Conservation (phyloP, 2,888 invertebrate genomes). For the Troides helena region DNA sequence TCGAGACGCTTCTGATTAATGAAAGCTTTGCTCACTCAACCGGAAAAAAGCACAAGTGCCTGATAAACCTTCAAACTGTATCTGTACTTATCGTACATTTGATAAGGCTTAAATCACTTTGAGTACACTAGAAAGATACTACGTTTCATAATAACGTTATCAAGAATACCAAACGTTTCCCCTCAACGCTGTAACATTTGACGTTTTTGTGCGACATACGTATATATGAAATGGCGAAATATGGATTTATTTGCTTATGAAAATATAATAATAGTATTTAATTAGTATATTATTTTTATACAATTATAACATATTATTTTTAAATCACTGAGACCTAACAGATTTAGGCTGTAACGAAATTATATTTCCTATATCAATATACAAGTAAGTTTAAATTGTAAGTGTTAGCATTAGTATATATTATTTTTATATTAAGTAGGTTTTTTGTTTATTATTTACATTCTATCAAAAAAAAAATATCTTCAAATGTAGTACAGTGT, state of each 20-base stretch:
- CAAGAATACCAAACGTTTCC: conserved; percentile 77
- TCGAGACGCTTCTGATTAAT: conserved; percentile 79
- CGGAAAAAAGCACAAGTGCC: conserved; percentile 53
- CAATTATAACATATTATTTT: neutral
- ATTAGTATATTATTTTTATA: neutral
- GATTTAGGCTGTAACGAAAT: neutral
- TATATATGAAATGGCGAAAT: conserved; percentile 73
- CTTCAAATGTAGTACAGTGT: too few relatives aligned
- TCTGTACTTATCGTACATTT: neutral
- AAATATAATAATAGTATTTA: conserved; percentile 31
- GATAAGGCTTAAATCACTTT: conserved; percentile 34
- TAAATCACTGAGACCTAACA: neutral
- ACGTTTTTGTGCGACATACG: conserved; percentile 75
- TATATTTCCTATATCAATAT: too few relatives aligned
- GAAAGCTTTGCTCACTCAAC: conserved; percentile 69
- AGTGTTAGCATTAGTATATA: too few relatives aligned
- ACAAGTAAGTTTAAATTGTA: too few relatives aligned
- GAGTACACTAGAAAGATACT: conserved; percentile 30
- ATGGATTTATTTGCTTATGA: conserved; percentile 55
- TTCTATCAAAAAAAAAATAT: too few relatives aligned
- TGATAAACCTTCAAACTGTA: conserved; percentile 24
- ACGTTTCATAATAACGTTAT: conserved; percentile 34
- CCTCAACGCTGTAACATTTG: conserved; percentile 78
- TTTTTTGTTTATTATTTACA: too few relatives aligned
- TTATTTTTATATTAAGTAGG: too few relatives aligned